phyloP scores from a whole-genome alignment of 2,888 invertebrate species.

The Yponomeuta plumbellus region DNA sequence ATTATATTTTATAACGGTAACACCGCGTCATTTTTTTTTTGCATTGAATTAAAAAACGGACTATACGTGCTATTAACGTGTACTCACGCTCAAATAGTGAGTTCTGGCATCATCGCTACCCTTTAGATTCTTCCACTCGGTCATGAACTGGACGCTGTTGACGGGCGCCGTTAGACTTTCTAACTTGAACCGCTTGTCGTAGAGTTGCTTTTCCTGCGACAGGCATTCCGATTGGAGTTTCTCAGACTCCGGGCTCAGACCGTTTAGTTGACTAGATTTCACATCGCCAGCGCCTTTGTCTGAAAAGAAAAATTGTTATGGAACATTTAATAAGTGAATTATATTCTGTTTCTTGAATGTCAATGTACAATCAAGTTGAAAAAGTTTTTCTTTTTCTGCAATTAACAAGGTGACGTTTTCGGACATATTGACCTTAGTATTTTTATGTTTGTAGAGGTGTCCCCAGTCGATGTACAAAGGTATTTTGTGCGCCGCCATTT shows the following conservation, averaged over 20 bases:
- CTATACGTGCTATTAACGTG: neutral
- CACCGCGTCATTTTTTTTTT: too few species aligned
- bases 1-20: too few species aligned
- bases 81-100: constrained; percentile 78
- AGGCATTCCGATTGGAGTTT: constrained; percentile 39
- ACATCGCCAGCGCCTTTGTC: constrained; percentile 15
- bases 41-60: too few species aligned
- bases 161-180: constrained; percentile 62
- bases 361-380: too few species aligned
- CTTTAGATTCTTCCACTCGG: constrained; percentile 77
- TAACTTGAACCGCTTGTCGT: constrained; percentile 5
- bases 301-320: neutral
- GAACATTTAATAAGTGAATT: too few species aligned
- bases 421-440: too few species aligned
- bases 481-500: too few species aligned
- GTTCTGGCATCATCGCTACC: constrained; percentile 66
- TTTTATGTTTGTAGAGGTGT: too few species aligned
- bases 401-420: too few species aligned
- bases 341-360: too few species aligned
- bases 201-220: constrained; percentile 32
- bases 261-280: constrained; percentile 18
- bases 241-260: constrained; percentile 39
- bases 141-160: constrained; percentile 80
- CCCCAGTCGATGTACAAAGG: too few species aligned
- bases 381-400: too few species aligned